Percentiles rank a stretch among this genome's conserved stretches.
These are phyloP conservation scores for Deroptyus accipitrinus DNA, from an alignment of 2,113 vertebrate genomes.

Conservation along the genomic window DNA sequence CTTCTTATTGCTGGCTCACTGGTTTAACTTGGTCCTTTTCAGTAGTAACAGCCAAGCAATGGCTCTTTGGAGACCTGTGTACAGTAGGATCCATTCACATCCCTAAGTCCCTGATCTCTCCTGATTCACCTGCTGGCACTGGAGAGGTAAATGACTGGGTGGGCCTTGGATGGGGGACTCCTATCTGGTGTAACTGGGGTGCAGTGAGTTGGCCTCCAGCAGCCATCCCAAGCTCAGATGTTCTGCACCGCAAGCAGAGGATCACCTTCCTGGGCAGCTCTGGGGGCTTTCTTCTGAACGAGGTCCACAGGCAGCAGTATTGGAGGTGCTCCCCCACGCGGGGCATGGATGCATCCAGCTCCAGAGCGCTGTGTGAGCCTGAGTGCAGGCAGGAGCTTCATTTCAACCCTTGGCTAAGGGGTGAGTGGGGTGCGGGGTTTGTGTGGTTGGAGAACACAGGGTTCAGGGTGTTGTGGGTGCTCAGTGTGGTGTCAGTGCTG, in stretches of 20 bases:
- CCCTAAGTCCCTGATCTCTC: background rate
- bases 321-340: accelerated
- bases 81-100: accelerated
- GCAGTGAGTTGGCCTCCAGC: background rate
- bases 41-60: accelerated
- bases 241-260: background rate
- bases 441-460: background rate
- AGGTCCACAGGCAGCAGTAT: background rate
- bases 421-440: background rate
- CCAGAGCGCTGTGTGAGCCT: accelerated
- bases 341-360: accelerated
- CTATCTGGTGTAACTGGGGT: background rate
- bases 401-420: accelerated
- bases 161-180: background rate
- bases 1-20: background rate
- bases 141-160: background rate
- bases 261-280: accelerated
- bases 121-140: accelerated
- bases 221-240: accelerated
- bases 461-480: background rate
- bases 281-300: accelerated
- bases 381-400: accelerated
- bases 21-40: background rate
- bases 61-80: background rate
- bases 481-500: background rate